Base-by-base conservation (phyloP, 2,888 invertebrate genomes). In the Chaetoderma sp. region DNA sequence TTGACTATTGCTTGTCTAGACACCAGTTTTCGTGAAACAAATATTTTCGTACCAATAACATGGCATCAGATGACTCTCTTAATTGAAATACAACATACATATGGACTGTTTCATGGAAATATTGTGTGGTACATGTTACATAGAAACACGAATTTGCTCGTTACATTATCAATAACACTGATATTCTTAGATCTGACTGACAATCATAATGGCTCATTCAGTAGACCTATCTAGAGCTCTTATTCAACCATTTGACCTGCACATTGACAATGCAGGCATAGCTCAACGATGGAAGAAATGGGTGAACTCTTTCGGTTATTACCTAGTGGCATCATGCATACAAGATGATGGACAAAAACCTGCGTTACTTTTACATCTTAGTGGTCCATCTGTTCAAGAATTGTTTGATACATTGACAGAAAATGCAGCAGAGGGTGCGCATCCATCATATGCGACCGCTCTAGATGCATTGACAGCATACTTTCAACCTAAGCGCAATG, bases 311-410 rank as follows among this genome's bases (percentile, higher is more conserved):
- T 61, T 61, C 23, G 44, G 10, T 10, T 39, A 36, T 16, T 54
- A 42, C 39, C 10, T 61, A 16, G 28, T 16, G 6, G 50, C 36
- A 18, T 36, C 16, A 36, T 36, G 52, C 16, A 32, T 61, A 16
- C 10, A 8, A 54, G 33, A 60, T 21, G 50, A 28, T 30, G 23
- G 10, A 16, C 54, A 61, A 27, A 61, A 61, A 28, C 33, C 13
- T 23, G 52, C 61, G 6, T 10, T 54, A 5, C 23, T 61, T 13
- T 23, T 61, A 10, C 61, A 52, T 33, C 32, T 28, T 8, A 54
- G 54, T 4, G 61, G 54, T 8, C 8, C 27, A n/a, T 36, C 52
- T 23, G 61, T 61, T 16, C 61, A 61, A 23, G 61, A 61, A 10
- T 10, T 61, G 4, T 61, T 23, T 39, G 61, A 61, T 21, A 54